Base-by-base conservation (phyloP, 2,113 vertebrate genomes). In the Ancistrus triradiatus region DNA sequence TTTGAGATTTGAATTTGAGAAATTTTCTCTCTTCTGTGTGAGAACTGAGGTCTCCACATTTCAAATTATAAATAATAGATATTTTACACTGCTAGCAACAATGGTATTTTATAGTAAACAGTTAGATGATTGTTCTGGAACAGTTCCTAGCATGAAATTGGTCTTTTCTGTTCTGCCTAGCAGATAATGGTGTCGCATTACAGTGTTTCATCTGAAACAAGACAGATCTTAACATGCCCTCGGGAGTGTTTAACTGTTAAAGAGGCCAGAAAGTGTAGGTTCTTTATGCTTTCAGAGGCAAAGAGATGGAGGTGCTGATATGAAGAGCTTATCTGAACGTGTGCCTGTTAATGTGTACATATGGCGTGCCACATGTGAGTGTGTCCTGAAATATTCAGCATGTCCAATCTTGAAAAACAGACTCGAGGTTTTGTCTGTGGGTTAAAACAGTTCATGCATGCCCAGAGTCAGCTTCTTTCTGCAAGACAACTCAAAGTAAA, bases 371-470 rank as follows among this genome's bases (percentile, higher is more conserved):
- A 43, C 46, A 37, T 56, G 47, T 64, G 66, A 62, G 47, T 70
- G 59, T 44, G 33, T 14, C 53, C 42, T 24, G 10, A 61, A 49
- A 46, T 74, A 70, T 63, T 70, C 57, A 52, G 70, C 80, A 3
- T 84, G 83, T 77, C 46, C 17, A 52, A 42, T 85, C 84, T 57
- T 86, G 87, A 13, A 66, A 3, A 15, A 38, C 53, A 49, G 63
- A 27, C 47, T 48, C 53, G 33, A 56, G 71, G 56, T 48, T 63
- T 33, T 43, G 74, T 72, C 75, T 65, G 37, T 18, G 65, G 74
- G 76, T 73, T 70, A 73, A 64, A 57, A 70, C 64, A 6, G 82
- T 78, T 76, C 74, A 58, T 61, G 74, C 82, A 77, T 81, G 77
- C 35, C 35, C 4, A 10, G 4, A 15, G 38, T 3, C 13, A 4